A percentile compares a stretch with the other conserved stretches of the same genome.
Conservation (phyloP, 92 coral and sea anemone species). For the Porites lobata region DNA sequence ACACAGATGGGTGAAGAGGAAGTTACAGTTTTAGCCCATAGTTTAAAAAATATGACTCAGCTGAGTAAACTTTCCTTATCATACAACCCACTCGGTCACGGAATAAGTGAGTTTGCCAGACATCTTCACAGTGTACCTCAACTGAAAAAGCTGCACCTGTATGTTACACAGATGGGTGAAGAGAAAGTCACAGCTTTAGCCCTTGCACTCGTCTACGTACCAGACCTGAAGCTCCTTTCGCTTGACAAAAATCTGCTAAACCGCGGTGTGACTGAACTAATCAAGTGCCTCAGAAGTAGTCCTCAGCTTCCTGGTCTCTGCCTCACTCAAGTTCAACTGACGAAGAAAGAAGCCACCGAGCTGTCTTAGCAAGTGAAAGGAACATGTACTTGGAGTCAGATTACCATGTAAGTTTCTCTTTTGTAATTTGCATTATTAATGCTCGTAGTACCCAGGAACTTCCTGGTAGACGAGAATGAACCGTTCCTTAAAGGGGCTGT, state of each 20-base stretch:
- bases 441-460: too few relatives aligned
- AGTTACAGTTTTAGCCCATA: background rate
- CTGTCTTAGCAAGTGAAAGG: background rate
- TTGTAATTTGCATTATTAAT: too few relatives aligned
- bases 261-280: too few relatives aligned
- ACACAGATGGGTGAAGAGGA: conserved; percentile 2
- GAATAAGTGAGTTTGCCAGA: background rate
- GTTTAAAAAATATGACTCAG: background rate
- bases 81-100: too few relatives aligned
- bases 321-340: background rate
- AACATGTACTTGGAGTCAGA: too few relatives aligned
- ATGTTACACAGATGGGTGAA: conserved; percentile 1
- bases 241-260: too few relatives aligned
- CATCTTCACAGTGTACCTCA: conserved; percentile 2
- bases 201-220: too few relatives aligned
- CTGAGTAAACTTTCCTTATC: background rate
- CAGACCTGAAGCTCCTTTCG: fast-evolving
- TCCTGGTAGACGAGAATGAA: too few relatives aligned
- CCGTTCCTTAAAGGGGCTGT: too few relatives aligned
- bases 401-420: too few relatives aligned
- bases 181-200: conserved; percentile 13
- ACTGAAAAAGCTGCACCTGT: fast-evolving
- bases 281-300: background rate
- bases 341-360: background rate
- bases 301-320: background rate